Conservation (phyloP, 2,888 invertebrate species). For the Polylopha cassiicola region DNA sequence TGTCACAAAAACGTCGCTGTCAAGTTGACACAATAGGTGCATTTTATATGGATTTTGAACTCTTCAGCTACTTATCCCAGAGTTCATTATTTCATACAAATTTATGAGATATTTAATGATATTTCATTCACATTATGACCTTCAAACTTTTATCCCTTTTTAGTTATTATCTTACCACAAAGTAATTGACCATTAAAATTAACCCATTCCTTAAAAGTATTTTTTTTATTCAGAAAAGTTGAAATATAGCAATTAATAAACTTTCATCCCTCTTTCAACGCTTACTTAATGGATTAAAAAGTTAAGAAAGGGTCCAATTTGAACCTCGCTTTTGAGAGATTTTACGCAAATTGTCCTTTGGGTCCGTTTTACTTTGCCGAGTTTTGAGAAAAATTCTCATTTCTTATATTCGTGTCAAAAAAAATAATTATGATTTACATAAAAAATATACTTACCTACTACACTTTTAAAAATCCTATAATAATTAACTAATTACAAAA, state of each 20-base stretch:
- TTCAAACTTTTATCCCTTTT: not conserved
- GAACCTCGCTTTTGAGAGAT: slow-evolving; percentile 7
- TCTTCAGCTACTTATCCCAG: too few species aligned
- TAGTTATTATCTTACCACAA: not conserved
- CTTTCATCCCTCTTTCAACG: slow-evolving; percentile 14
- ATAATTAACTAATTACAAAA: too few species aligned
- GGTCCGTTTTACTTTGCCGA: slow-evolving; percentile 13
- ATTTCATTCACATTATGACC: too few species aligned
- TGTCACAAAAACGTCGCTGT: too few species aligned
- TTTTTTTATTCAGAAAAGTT: slow-evolving; percentile 15
- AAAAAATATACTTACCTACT: too few species aligned
- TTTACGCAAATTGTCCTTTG: slow-evolving; percentile 20
- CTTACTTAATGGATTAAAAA: slow-evolving; percentile 22
- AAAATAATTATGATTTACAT: too few species aligned
- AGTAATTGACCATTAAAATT: slow-evolving; percentile 6
- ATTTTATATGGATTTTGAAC: too few species aligned
- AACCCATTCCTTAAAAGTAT: slow-evolving; percentile 15
- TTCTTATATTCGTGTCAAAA: slow-evolving; percentile 16
- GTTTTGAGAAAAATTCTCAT: slow-evolving; percentile 9
- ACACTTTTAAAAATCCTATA: too few species aligned
- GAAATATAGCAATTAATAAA: slow-evolving; percentile 19
- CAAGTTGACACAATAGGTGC: too few species aligned
- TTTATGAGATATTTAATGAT: too few species aligned
- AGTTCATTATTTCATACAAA: too few species aligned
- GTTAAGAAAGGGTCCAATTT: slow-evolving; percentile 19